Base-by-base conservation (phyloP, 2,888 invertebrate species). In the Portevinia maculata region DNA sequence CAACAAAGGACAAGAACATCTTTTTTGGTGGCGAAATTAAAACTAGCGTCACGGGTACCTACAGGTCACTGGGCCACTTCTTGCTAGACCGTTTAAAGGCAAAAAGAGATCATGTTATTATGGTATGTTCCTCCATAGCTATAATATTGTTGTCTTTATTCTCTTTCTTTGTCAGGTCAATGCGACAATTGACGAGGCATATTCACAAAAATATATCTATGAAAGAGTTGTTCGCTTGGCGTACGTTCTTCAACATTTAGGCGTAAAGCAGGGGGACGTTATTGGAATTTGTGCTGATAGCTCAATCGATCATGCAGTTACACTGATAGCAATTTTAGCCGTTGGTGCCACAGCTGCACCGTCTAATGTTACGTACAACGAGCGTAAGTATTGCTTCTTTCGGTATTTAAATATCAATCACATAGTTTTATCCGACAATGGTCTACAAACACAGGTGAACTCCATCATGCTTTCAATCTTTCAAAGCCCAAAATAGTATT, bases 401-500 rank as follows among this genome's bases (percentile, higher is more conserved):
- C n/a, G n/a, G 5, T 5, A 3, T 24, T 24, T 5, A 2, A 24
- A 24, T 24, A n/a, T n/a, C n/a, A n/a, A n/a, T n/a, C n/a, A n/a
- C n/a, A n/a, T n/a, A n/a, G n/a, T n/a, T n/a, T n/a, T n/a, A n/a
- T n/a, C n/a, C 7, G 39, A 46, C 11, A 30, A 21, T 3, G 32
- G n/a, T 34, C 0, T 34, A 1, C 32, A 6, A 24, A 85, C 83
- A 7, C 89, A 94, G 94, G 93, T 85, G 96, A 96, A 91, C 91
- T 95, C 15, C 89, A 92, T 64, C 96, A 96, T 88, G 92, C 94
- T 15, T 88, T 95, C 3, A 92, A 92, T 81, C 92, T 95, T 79
- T 94, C 94, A 0, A 94, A 94, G 87, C 95, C 96, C 55, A 94
- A 93, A 88, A 90, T 93, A 41, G 92, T 95, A 85, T 94, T 96